Base-by-base conservation (phyloP, 2,888 invertebrate genomes). In the Heteromurus nitidus region DNA sequence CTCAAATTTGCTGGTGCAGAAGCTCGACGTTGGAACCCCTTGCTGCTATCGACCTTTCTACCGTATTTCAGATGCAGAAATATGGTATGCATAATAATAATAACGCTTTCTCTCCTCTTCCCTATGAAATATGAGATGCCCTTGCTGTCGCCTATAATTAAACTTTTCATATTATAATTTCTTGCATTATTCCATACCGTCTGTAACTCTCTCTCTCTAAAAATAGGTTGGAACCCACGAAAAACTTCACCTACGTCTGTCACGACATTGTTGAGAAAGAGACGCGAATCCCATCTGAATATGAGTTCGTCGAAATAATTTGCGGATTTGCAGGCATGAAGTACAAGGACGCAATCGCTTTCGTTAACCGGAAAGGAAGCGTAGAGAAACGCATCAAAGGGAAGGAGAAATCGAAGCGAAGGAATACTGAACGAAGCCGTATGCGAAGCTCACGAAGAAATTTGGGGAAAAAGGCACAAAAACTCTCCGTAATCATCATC, bases 401-500 rank as follows among this genome's bases (percentile, higher is more conserved):
- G 24, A 64, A 44, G 55, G 68, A 76, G 50, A 76, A 24, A 30
- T 20, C 53, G 1, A 53, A 30, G 28, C 1, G 28, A 50, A 20
- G 13, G 24, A 53, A n/a, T 36, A 55, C 47, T 47, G 16, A n/a
- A 47, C 47, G 47, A 16, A 13, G 5, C 5, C 5, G 36, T 13
- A 36, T 36, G 36, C 11, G 47, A 11, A 26, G 75, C 53, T 60
- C 53, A 47, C 11, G n/a, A 16, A 47, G 47, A 5, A 47, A 16
- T 16, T n/a, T n/a, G n/a, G n/a, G 58, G 62, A 36, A 68, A 53
- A 62, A 62, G 73, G 36, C 68, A 58, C 24, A 64, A 60, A 30
- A 64, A 44, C 70, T 88, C 2, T 96, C 94, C 86, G 92, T 97
- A 0, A 91, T 97, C 83, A 90, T 97, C 36, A 89, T 97, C 83